A percentile compares a stretch with the other conserved stretches of the same genome.
These are phyloP conservation scores for Sebastiscus albofasciatus DNA, from an alignment of 2,797 vertebrate genomes.

Conservation along the genomic window DNA sequence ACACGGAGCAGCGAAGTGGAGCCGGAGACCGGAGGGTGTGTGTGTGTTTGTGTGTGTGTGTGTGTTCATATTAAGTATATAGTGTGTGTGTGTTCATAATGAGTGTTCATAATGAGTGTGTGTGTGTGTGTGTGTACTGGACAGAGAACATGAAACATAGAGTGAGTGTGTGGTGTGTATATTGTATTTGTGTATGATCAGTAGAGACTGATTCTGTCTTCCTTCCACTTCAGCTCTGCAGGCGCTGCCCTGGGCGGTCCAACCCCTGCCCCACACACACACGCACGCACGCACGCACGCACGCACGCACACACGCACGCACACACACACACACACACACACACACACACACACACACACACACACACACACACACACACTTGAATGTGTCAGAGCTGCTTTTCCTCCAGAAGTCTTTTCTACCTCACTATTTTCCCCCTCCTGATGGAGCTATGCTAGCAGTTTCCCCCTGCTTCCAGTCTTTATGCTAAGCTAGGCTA, in stretches of 20 bases:
- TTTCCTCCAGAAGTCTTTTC: background rate
- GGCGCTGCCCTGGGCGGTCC: constrained; percentile 65
- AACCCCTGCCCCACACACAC: background rate
- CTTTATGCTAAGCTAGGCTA: constrained; percentile 3
- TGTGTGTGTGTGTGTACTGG: background rate
- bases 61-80: background rate
- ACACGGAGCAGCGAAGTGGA: background rate
- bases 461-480: background rate
- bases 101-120: background rate
- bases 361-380: background rate
- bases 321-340: constrained; percentile 8
- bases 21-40: background rate
- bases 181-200: constrained; percentile 15
- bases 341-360: constrained; percentile 6
- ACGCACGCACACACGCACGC: background rate
- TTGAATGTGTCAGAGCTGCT: constrained; percentile 1
- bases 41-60: background rate
- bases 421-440: background rate
- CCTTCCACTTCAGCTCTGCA: constrained; percentile 55
- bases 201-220: constrained; percentile 50
- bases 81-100: background rate
- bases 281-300: fast-evolving
- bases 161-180: background rate
- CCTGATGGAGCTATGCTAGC: background rate
- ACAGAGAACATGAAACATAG: too few species aligned